Evolutionary conservation across 2,113 vertebrate species (phyloP).

Genomic region (Elephas maximus): DNA sequence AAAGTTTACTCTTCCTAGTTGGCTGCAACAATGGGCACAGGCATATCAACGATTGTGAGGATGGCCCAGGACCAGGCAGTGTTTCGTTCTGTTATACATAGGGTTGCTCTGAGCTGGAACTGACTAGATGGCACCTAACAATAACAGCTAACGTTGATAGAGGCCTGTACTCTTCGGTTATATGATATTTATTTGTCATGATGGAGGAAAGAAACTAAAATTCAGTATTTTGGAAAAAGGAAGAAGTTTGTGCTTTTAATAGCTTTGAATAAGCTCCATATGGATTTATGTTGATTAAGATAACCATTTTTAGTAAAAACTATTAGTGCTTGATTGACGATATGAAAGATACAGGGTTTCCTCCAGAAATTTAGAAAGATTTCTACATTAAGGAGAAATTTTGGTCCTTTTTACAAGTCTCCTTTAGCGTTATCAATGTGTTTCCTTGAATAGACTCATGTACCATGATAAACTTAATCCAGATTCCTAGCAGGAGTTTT

Average conservation of each 20-base stretch:
- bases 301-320: background rate
- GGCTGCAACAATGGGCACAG: background rate
- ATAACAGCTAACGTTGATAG: background rate
- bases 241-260: background rate
- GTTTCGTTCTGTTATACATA: background rate
- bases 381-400: background rate
- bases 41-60: background rate
- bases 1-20: background rate
- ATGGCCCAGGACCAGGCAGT: background rate
- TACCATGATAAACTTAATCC: background rate
- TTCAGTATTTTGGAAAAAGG: background rate
- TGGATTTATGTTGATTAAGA: background rate
- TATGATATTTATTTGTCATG: background rate
- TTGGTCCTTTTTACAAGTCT: background rate
- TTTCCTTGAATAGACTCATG: background rate
- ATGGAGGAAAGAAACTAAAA: background rate
- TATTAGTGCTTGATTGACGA: background rate
- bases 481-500: background rate
- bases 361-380: background rate
- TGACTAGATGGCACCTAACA: background rate
- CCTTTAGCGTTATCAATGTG: background rate
- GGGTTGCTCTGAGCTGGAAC: background rate
- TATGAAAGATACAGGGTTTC: background rate
- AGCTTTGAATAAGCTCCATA: background rate
- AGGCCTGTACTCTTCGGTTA: background rate